Percentiles rank a stretch among this genome's conserved stretches.
Conservation (phyloP, 37 sponge, comb jelly and placozoan genomes). For the Hormiphora californensis region DNA sequence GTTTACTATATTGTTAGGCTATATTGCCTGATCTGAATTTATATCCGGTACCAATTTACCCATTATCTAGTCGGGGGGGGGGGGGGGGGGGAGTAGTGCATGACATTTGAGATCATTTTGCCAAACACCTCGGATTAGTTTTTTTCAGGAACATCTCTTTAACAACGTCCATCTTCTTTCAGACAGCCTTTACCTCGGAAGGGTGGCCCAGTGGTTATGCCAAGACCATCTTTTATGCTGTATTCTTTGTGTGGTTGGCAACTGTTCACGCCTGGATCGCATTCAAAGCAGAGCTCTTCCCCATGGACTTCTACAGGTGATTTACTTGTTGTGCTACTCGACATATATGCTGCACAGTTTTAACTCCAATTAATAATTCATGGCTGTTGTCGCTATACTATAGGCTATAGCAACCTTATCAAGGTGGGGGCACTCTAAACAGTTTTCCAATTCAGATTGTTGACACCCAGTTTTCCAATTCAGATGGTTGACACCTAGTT, state of each 20-base stretch:
- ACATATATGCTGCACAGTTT: no score
- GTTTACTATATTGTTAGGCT: neutral
- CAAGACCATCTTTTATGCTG: neutral
- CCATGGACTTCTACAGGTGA: constrained; percentile 20
- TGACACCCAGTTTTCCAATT: neutral
- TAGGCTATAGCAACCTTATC: no score
- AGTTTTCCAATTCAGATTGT: neutral
- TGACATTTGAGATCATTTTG: no score
- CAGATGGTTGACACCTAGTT: neutral
- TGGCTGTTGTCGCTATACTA: no score
- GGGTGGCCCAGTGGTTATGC: neutral
- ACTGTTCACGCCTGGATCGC: constrained; percentile 20
- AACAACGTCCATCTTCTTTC: neutral
- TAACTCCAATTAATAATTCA: no score
- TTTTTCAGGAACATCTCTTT: no score
- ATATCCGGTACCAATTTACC: neutral
- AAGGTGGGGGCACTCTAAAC: no score
- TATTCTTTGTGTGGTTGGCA: neutral
- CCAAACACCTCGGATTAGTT: no score
- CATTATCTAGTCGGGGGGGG: no score
- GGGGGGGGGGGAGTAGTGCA: no score
- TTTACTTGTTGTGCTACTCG: no score
- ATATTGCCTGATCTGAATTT: neutral
- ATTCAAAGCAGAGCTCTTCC: constrained; percentile 10
- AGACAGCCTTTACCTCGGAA: neutral